Evolutionary conservation across 1,140 invertebrate genomes (phyloP).

Genomic region (Euglossa dilemma): DNA sequence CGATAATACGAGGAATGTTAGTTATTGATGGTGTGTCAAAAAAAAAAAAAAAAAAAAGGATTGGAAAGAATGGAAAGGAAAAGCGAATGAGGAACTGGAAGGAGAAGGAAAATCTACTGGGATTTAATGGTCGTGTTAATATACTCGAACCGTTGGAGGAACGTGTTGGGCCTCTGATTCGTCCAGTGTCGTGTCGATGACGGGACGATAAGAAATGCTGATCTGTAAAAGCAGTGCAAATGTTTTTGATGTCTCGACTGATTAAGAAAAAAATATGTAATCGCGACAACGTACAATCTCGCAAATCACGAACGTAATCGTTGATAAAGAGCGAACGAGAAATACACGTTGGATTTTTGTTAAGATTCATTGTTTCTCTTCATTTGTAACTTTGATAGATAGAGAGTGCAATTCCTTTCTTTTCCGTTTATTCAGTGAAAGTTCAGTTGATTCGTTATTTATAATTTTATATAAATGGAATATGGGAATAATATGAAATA

Average conservation of each 20-base stretch:
- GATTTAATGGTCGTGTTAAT: constrained; percentile 81
- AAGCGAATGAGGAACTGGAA: no score
- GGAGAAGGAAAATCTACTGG: no score
- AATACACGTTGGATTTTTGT: no score
- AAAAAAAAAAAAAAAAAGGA: no score
- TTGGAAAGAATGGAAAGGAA: not conserved
- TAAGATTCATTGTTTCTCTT: no score
- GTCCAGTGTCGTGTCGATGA: constrained; percentile 94
- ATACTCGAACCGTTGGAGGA: constrained; percentile 88
- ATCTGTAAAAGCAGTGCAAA: constrained; percentile 81
- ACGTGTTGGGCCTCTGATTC: constrained; percentile 87
- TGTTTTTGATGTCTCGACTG: not conserved
- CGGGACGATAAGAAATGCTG: constrained; percentile 90
- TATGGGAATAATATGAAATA: no score
- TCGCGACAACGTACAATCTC: not conserved
- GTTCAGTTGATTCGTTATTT: no score
- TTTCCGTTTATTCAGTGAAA: no score
- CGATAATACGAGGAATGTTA: not conserved
- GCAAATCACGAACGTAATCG: not conserved
- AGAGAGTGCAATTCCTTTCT: no score
- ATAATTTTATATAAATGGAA: no score
- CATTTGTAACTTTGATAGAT: no score
- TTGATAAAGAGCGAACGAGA: not conserved
- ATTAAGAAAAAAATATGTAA: not conserved
- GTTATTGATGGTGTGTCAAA: not conserved